Evolutionary conservation across 2,797 vertebrate genomes (phyloP).

Genomic region (Microctenopoma lineatum): DNA sequence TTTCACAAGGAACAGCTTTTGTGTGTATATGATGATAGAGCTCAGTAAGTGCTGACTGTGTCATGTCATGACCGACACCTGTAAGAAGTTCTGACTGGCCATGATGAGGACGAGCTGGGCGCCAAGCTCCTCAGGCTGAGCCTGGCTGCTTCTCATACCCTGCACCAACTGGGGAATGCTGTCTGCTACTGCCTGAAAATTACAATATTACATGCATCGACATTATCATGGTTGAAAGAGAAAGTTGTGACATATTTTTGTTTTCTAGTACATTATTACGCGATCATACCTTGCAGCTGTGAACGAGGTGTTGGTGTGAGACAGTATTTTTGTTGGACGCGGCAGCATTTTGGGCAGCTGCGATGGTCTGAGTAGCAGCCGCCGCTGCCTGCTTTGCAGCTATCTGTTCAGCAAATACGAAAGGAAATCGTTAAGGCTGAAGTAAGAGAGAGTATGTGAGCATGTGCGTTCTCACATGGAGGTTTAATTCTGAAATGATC

Average conservation of each 20-base stretch:
- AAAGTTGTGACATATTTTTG: not conserved
- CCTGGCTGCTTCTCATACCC: conserved; percentile 95
- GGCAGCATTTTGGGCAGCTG: conserved; percentile 97
- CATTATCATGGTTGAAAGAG: conserved; percentile 6
- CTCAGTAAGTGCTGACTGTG: not conserved
- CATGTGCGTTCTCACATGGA: conserved; percentile 15
- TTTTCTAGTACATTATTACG: not conserved
- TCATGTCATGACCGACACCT: conserved; percentile 76
- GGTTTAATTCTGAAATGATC: conserved; percentile 22
- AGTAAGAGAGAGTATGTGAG: conserved; percentile 27
- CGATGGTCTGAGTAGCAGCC: conserved; percentile 97
- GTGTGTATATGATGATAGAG: not conserved
- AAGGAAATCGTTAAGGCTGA: conserved; percentile 44
- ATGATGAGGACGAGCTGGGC: conserved; percentile 96
- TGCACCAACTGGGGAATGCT: conserved; percentile 97
- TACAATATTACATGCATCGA: conserved; percentile 1
- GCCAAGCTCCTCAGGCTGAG: conserved; percentile 94
- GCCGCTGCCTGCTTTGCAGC: conserved; percentile 98
- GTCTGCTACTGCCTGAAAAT: conserved; percentile 91
- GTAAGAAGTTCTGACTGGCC: conserved; percentile 97
- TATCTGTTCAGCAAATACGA: conserved; percentile 82
- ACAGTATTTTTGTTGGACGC: conserved; percentile 95
- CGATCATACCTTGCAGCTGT: conserved; percentile 95
- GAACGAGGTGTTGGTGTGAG: conserved; percentile 96
- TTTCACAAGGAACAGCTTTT: not conserved